Percentiles rank a stretch among this genome's conserved stretches.
These are phyloP conservation scores for Caenorhabditis becei DNA, from an alignment of 2,888 invertebrate species.

Conservation along the genomic window DNA sequence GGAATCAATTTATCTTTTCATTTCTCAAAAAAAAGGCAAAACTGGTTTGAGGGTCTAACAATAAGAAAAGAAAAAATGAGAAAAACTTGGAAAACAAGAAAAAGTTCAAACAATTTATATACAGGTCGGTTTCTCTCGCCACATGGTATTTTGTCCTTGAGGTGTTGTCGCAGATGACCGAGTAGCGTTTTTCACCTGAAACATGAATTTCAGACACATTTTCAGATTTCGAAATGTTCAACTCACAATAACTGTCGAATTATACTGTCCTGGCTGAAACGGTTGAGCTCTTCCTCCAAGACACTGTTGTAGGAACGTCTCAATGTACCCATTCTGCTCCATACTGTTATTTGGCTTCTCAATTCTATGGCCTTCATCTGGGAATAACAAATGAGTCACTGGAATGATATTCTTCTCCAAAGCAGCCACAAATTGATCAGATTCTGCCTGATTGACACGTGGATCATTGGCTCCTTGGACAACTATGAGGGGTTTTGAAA, in stretches of 20 bases:
- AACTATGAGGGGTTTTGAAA: conserved; percentile 79
- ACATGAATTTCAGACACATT: background rate
- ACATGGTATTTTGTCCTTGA: too few species aligned
- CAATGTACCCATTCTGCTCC: conserved; percentile 79
- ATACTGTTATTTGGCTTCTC: conserved; percentile 70
- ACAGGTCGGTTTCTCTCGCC: too few species aligned
- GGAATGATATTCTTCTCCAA: conserved; percentile 79
- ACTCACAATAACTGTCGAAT: conserved; percentile 78
- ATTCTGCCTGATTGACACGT: conserved; percentile 79
- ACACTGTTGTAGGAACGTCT: conserved; percentile 78
- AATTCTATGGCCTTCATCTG: conserved; percentile 80
- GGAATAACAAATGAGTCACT: conserved; percentile 79
- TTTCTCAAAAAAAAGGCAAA: too few species aligned
- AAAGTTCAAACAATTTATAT: too few species aligned
- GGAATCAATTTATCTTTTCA: too few species aligned
- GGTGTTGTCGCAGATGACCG: too few species aligned
- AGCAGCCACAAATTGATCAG: conserved; percentile 80
- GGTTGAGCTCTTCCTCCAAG: conserved; percentile 76
- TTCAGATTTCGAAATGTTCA: background rate
- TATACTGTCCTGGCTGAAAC: conserved; percentile 78
- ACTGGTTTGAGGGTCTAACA: too few species aligned
- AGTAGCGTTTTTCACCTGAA: conserved; percentile 58
- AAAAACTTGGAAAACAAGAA: too few species aligned
- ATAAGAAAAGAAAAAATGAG: too few species aligned
- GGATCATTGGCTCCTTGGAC: conserved; percentile 81